Evolutionary conservation across 2,113 vertebrate genomes (phyloP), one percentile per base, ranked within the genome.

Genomic region (Motacilla alba): DNA sequence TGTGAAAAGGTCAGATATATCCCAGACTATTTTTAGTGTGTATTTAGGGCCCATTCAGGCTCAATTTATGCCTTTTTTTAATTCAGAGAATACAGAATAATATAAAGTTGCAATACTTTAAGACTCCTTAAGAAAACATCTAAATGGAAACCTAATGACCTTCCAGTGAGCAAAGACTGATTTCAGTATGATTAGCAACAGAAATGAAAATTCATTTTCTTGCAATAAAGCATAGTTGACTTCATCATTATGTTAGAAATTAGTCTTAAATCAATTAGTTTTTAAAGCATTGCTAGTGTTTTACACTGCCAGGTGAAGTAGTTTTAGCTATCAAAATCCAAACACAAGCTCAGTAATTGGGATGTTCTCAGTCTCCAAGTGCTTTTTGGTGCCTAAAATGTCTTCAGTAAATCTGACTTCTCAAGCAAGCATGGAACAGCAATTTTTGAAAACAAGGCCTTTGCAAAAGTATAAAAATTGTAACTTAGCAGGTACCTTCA

Each of bases 31-130:
- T 95, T 96, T 63, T 76, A 76, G 46, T 31, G 33, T 15, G 3
- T 62, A 85, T 89, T 94, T 82, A 84, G 73, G 33, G 53, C 66
- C 28, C 31, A 69, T n/a, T 91, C n/a, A 33, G 41, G 35, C 55
- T 79, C 82, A 81, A 91, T 76, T 94, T 85, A 84, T 62, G n/a
- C 14, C 66, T 91, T 35, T 41, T 80, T 94, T 89, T 76, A 73
- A 87, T 80, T 88, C 76, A 84, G 44, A 76, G 28, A 64, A 28
- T 94, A 73, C 87, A 69, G 75, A 91, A 82, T 33, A 92, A 22
- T 72, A 66, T 46, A 44, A 60, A 87, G 49, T 50, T 84, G 55
- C 35, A 58, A 55, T 55, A 66, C 28, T 83, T 82, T 73, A 89
- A 81, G 62, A 73, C 8, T 79, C 8, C 2, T 76, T 94, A 62